Evolutionary conservation across 2,113 vertebrate genomes (phyloP).

Genomic region (Onychorhynchus coronatus): DNA sequence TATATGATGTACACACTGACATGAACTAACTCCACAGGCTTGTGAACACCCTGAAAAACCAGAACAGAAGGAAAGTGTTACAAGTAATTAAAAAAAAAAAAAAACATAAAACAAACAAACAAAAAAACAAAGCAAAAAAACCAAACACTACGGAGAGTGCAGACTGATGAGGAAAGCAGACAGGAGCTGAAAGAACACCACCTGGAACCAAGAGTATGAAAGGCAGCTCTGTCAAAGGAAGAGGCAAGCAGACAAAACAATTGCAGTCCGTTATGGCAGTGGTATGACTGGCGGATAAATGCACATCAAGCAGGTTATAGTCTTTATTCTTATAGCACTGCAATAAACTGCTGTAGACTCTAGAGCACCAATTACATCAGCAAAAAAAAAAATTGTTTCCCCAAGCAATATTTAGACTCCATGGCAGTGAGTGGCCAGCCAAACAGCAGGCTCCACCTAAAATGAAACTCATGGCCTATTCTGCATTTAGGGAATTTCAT

Average conservation of each 20-base stretch:
- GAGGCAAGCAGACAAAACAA: neutral
- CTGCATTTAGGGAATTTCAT: neutral
- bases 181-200: neutral
- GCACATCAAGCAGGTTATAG: neutral
- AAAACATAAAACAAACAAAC: neutral
- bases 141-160: neutral
- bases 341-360: neutral
- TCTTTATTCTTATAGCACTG: neutral
- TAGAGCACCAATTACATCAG: neutral
- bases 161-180: neutral
- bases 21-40: neutral
- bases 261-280: neutral
- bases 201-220: neutral
- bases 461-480: neutral
- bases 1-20: accelerated
- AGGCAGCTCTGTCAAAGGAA: neutral
- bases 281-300: neutral
- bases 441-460: neutral
- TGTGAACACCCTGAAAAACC: neutral
- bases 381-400: neutral
- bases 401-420: neutral
- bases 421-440: neutral
- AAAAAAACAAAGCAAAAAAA: neutral
- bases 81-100: neutral
- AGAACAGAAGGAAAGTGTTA: neutral